Percentiles rank a stretch among this genome's conserved stretches.
Conservation (phyloP, 2,888 invertebrate genomes). For the Polydrusus cervinus region DNA sequence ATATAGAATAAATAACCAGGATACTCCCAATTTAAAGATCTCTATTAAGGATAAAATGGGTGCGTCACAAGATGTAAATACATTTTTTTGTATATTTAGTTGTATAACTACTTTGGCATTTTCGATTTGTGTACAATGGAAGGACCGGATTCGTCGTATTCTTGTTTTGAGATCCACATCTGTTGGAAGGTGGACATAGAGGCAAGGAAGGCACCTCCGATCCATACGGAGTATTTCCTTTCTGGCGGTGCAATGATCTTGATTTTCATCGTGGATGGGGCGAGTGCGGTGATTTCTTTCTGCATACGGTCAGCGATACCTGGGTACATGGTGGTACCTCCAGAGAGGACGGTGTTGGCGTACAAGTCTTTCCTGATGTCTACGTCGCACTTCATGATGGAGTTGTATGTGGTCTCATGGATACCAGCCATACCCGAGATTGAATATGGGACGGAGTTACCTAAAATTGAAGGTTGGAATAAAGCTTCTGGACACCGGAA, state of each 20-base stretch:
- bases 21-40: too few relatives aligned
- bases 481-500: too few relatives aligned
- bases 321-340: slow-evolving; percentile 96
- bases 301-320: slow-evolving; percentile 90
- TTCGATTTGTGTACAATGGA: slow-evolving; percentile 97
- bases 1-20: too few relatives aligned
- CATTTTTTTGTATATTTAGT: too few relatives aligned
- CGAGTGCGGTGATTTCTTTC: slow-evolving; percentile 92
- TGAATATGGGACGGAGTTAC: too few relatives aligned
- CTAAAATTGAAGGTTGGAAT: too few relatives aligned
- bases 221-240: slow-evolving; percentile 96
- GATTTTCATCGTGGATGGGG: slow-evolving; percentile 94
- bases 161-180: slow-evolving; percentile 98
- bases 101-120: too few relatives aligned
- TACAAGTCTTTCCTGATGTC: slow-evolving; percentile 97
- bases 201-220: slow-evolving; percentile 93
- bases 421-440: too few relatives aligned
- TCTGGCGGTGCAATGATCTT: slow-evolving; percentile 95
- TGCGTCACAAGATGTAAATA: too few relatives aligned
- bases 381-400: slow-evolving; percentile 98
- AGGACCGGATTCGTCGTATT: slow-evolving; percentile 97
- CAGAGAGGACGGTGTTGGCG: slow-evolving; percentile 95
- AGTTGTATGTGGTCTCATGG: slow-evolving; percentile 94
- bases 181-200: slow-evolving; percentile 95
- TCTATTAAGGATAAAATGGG: too few relatives aligned